Evolutionary conservation across 1,140 invertebrate species (phyloP).

Genomic region (Heliconius melpomene): DNA sequence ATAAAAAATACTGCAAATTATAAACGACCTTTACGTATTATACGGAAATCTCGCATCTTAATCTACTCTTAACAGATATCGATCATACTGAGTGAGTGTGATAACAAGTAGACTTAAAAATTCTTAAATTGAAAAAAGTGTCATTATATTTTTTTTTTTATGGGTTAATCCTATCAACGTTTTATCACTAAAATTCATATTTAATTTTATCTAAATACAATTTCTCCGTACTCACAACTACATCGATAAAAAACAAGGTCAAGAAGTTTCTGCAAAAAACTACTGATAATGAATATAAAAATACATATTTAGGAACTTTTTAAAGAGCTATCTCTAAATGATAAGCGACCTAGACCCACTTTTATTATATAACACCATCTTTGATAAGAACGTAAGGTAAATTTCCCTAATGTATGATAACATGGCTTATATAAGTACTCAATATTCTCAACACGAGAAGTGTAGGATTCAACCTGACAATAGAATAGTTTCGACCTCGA

Average conservation of each 20-base stretch:
- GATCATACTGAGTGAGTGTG: background rate
- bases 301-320: background rate
- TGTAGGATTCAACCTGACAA: slow-evolving; percentile 47
- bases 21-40: background rate
- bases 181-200: background rate
- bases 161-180: background rate
- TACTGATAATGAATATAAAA: background rate
- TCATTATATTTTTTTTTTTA: background rate
- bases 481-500: slow-evolving; percentile 72
- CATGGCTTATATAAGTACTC: slow-evolving; percentile 42
- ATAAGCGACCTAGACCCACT: background rate
- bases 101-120: background rate
- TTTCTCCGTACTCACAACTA: background rate
- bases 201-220: background rate
- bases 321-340: background rate
- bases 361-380: slow-evolving; percentile 5
- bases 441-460: slow-evolving; percentile 44
- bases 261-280: background rate
- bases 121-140: background rate
- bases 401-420: slow-evolving; percentile 27
- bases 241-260: background rate
- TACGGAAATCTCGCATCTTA: background rate
- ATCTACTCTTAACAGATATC: background rate
- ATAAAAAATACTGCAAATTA: background rate
- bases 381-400: slow-evolving; percentile 16